Base-by-base conservation (phyloP, 2,113 vertebrate species). In the Lagopus muta region DNA sequence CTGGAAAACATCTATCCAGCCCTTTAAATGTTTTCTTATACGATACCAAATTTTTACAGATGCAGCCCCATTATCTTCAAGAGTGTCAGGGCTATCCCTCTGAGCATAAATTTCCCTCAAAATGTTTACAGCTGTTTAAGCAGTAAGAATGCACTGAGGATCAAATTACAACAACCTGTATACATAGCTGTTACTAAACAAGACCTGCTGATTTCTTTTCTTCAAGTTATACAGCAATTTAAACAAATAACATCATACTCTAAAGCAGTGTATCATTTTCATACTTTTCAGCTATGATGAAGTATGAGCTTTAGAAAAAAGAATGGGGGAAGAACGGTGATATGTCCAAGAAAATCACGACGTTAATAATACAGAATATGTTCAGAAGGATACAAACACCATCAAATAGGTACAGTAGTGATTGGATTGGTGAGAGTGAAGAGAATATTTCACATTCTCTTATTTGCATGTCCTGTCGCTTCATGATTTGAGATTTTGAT, bases 391-490 rank as follows among this genome's bases (percentile, higher is more conserved):
- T 42, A 27, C 50, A 82, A 85, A 80, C 22, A 16, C 30, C 25
- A 55, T 87, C 30, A 66, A 62, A 43, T 30, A 36, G 0, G 0
- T 76, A 65, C 19, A 3, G 22, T 18, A 45, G 72, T 20, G 88
- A 66, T 79, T 87, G 61, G 32, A 24, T 55, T 32, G 36, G 60
- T 67, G 27, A 86, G 85, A 86, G 72, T 32, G 28, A 78, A 93
- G 78, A 47, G 34, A 88, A 4, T 73, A 60, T 91, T 94, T 94
- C 72, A 92, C 25, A 18, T 86, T 48, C 61, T 93, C 27, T 8
- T 57, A 24, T 86, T 88, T 86, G 72, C 69, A 65, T 66, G 76
- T 75, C 47, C 43, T 86, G 65, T 88, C 76, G 57, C 48, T 91
- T 80, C 38, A 8, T 27, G 32, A 71, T 80, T 42, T 82, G 73